Evolutionary conservation across 2,797 vertebrate genomes (phyloP).

Genomic region (Thalassophryne amazonica): DNA sequence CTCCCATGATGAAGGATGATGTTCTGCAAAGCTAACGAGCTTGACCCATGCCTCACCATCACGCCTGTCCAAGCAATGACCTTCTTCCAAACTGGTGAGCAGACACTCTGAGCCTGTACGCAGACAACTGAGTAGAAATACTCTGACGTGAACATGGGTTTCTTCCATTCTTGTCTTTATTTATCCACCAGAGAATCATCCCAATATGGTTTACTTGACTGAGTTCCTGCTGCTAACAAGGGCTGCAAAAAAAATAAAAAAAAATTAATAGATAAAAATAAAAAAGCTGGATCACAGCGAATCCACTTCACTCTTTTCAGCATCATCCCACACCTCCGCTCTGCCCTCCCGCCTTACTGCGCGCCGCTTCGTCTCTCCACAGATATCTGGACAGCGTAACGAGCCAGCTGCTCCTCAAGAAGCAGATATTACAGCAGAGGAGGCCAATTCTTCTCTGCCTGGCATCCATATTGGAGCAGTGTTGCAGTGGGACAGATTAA

Average conservation of each 20-base stretch:
- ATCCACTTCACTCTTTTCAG: not conserved
- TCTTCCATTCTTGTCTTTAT: not conserved
- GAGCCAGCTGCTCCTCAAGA: slow-evolving; percentile 42
- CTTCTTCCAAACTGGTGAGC: slow-evolving; percentile 45
- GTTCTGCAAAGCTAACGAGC: slow-evolving; percentile 48
- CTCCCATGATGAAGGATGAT: slow-evolving; percentile 62
- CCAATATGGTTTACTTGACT: slow-evolving; percentile 6
- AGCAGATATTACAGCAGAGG: slow-evolving; percentile 46
- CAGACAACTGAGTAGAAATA: slow-evolving; percentile 34
- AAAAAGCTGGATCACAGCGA: not conserved
- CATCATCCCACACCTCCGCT: slow-evolving; percentile 11
- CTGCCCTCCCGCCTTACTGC: slow-evolving; percentile 11
- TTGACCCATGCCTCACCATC: slow-evolving; percentile 31
- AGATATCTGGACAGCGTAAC: slow-evolving; percentile 39
- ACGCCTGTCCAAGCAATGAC: slow-evolving; percentile 47
- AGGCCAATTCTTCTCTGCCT: slow-evolving; percentile 49
- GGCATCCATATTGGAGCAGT: slow-evolving; percentile 45
- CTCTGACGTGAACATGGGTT: not conserved
- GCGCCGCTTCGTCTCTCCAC: slow-evolving; percentile 5
- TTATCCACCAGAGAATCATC: slow-evolving; percentile 2
- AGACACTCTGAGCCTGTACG: not conserved
- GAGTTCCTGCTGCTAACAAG: slow-evolving; percentile 25
- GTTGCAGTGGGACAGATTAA: slow-evolving; percentile 60
- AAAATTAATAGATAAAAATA: too few relatives aligned
- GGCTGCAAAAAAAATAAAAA: too few relatives aligned